Conservation (phyloP, 2,113 vertebrate species). For the Sebastes schlegelii region DNA sequence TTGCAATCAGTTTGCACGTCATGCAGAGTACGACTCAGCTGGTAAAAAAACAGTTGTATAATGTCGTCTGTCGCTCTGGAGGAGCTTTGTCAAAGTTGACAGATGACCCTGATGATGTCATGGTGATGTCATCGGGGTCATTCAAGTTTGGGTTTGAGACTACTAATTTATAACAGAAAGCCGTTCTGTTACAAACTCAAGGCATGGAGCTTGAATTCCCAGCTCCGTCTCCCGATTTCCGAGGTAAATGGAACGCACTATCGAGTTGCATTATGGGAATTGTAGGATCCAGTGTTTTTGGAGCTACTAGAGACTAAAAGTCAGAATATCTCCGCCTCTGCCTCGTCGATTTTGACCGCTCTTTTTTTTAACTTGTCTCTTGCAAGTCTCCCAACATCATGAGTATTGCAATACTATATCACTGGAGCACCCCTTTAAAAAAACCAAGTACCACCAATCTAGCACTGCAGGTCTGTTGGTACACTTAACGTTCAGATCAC, state of each 20-base stretch:
- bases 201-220: background rate
- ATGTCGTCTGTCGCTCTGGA: background rate
- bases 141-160: background rate
- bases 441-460: background rate
- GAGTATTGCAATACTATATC: background rate
- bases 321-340: background rate
- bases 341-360: background rate
- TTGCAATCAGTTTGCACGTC: background rate
- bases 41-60: background rate
- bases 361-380: background rate
- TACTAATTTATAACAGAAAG: background rate
- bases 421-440: slow-evolving; percentile 22
- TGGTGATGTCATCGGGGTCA: background rate
- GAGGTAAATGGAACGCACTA: too few species aligned
- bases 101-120: background rate
- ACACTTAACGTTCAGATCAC: slow-evolving; percentile 27
- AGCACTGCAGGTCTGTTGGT: background rate
- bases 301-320: background rate
- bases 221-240: too few species aligned
- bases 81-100: background rate
- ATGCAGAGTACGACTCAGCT: background rate
- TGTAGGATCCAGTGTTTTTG: background rate
- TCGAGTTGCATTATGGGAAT: background rate
- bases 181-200: background rate
- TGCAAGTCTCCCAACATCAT: background rate